Evolutionary conservation across 2,888 invertebrate species (phyloP).

Genomic region (Notodonta ziczac): DNA sequence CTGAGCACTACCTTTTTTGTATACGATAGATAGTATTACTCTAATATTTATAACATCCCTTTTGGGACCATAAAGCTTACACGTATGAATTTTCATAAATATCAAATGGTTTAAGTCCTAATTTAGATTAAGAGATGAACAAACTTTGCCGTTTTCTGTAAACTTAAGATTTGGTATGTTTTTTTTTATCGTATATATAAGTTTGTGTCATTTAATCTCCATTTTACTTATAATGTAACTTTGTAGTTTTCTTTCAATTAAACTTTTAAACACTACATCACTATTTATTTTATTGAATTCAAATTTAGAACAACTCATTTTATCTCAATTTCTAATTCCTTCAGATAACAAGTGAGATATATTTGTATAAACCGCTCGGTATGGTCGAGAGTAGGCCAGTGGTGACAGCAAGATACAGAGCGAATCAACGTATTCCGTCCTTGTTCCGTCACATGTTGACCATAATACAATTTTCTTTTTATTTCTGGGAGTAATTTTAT

Average conservation of each 20-base stretch:
- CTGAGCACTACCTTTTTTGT: conserved; percentile 25
- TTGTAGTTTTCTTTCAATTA: not conserved
- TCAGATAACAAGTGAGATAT: too few relatives aligned
- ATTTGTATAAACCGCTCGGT: too few relatives aligned
- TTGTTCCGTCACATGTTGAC: too few relatives aligned
- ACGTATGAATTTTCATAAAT: too few relatives aligned
- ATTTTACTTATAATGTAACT: not conserved
- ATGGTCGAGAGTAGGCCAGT: too few relatives aligned
- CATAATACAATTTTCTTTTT: too few relatives aligned
- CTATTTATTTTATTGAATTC: not conserved
- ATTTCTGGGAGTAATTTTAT: too few relatives aligned
- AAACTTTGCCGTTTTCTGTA: not conserved
- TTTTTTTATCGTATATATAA: not conserved
- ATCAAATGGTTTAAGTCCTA: not conserved
- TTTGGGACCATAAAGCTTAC: not conserved
- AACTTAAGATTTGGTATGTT: not conserved
- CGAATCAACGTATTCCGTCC: too few relatives aligned
- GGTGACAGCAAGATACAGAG: too few relatives aligned
- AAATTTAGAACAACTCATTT: too few relatives aligned
- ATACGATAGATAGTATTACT: conserved; percentile 31
- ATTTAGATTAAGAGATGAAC: not conserved
- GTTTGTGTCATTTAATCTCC: not conserved
- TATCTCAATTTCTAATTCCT: too few relatives aligned
- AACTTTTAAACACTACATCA: not conserved
- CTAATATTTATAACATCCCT: conserved; percentile 1